These are phyloP conservation scores for Macrotis lagotis DNA, from an alignment of 2,113 vertebrate species.

Conservation along the genomic window DNA sequence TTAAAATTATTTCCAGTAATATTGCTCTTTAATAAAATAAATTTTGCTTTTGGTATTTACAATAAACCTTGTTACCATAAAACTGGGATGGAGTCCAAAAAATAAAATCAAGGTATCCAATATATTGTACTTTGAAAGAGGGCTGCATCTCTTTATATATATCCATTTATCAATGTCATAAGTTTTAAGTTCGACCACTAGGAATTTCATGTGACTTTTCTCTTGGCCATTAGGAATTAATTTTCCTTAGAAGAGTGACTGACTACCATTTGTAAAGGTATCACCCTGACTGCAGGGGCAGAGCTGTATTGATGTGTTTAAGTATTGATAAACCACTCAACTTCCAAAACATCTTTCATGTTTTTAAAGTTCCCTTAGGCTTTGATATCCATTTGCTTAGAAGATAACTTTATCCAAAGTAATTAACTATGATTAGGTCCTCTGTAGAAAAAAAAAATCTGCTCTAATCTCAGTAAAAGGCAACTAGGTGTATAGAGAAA, in stretches of 20 bases:
- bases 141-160: constrained; percentile 48
- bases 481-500: not conserved
- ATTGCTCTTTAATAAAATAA: constrained; percentile 59
- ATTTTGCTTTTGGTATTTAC: constrained; percentile 61
- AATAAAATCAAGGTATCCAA: constrained; percentile 55
- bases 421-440: constrained; percentile 62
- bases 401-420: constrained; percentile 37
- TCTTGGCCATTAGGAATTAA: constrained; percentile 57
- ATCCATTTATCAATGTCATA: constrained; percentile 62
- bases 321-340: constrained; percentile 40
- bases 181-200: constrained; percentile 64
- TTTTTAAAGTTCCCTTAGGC: constrained; percentile 5
- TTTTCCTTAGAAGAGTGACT: constrained; percentile 69
- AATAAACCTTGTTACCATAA: constrained; percentile 65
- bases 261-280: constrained; percentile 56
- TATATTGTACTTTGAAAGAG: constrained; percentile 55
- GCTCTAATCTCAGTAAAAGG: constrained; percentile 46
- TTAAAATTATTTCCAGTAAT: constrained; percentile 71
- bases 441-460: constrained; percentile 31
- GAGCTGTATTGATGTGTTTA: constrained; percentile 26
- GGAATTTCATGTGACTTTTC: constrained; percentile 73
- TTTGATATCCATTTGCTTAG: constrained; percentile 56
- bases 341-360: constrained; percentile 55
- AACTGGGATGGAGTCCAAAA: constrained; percentile 57
- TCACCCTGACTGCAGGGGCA: constrained; percentile 36